A percentile compares a stretch with the other conserved stretches of the same genome.
These are phyloP conservation scores for Microctonus hyperodae DNA, from an alignment of 2,888 invertebrate species.

Conservation along the genomic window DNA sequence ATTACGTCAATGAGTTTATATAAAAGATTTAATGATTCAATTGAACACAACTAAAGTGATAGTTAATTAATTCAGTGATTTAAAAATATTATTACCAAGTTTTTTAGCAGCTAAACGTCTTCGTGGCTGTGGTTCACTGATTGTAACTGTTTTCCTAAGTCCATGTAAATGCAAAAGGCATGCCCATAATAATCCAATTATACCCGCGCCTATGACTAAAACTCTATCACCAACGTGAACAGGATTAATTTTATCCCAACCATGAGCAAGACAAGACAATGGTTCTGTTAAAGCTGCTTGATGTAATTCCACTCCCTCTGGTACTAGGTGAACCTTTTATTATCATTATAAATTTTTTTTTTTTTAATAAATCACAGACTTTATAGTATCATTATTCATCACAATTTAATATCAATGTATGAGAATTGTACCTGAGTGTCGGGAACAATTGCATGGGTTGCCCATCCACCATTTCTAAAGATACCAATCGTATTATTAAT, in stretches of 20 bases:
- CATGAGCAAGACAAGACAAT: slow-evolving; percentile 75
- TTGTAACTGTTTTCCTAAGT: slow-evolving; percentile 70
- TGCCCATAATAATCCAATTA: slow-evolving; percentile 75
- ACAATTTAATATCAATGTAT: neutral
- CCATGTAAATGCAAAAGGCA: slow-evolving; percentile 73
- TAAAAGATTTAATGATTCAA: neutral
- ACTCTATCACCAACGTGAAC: slow-evolving; percentile 70
- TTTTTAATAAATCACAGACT: neutral
- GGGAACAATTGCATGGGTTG: slow-evolving; percentile 70
- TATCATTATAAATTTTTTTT: neutral
- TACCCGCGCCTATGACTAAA: slow-evolving; percentile 74
- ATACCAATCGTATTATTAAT: slow-evolving; percentile 73
- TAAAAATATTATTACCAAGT: slow-evolving; percentile 61
- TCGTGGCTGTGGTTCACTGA: slow-evolving; percentile 71
- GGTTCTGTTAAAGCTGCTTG: slow-evolving; percentile 74
- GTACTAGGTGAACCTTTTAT: slow-evolving; percentile 50
- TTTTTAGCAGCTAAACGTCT: slow-evolving; percentile 52
- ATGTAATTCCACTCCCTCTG: slow-evolving; percentile 52
- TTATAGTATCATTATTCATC: neutral
- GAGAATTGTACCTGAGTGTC: slow-evolving; percentile 66
- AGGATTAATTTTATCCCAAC: slow-evolving; percentile 71
- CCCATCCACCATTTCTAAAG: slow-evolving; percentile 74
- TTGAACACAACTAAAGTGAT: neutral
- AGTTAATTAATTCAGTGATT: neutral
- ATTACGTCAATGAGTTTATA: neutral